Base-by-base conservation (phyloP, 2,888 invertebrate species). In the Cheilosia variabilis region DNA sequence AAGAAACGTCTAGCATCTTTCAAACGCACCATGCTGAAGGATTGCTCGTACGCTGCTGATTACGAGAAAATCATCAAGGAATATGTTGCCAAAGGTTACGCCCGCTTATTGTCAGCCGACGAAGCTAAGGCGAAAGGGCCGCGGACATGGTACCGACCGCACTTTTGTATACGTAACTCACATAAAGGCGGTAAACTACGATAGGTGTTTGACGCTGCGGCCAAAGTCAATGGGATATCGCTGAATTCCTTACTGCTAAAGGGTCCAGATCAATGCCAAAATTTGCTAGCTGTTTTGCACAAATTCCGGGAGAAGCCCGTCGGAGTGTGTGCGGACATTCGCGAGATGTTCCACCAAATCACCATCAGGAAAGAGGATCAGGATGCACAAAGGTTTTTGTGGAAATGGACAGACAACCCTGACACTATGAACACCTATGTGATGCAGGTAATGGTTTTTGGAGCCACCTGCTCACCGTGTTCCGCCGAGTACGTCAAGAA, bases 341-440 rank as follows among this genome's bases (percentile, higher is more conserved):
- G 77, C 10, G 90, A 91, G 60, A 90, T 91, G 90, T 91, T 90
- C 60, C 69, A 88, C 1, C 90, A 89, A 52, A 77, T 91, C 0
- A 86, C 84, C 6, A 89, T 91, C 1, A 13, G 65, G 0, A 52
- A 82, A 15, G 87, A 87, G 19, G 90, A 90, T 71, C 88, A 88
- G 52, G 60, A 88, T 43, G 60, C 88, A 0, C 89, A 89, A 76
- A 43, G 88, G 15, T 89, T 88, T 52, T 43, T 90, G 10, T 91
- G 89, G 89, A n/a, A 60, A 17, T 2, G 43, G 68, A 37, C 10
- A 4, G 10, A 37, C 10, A 2, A 34, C 37, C 1, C 62, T 22
- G 10, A 47, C 55, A 13, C 10, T 37, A 0, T 37, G 3, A 10
- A 37, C 34, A 37, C 34, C 10, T 37, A 37, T 13, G 34, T 5